Percentiles rank a stretch among this genome's conserved stretches.
Conservation (phyloP, 2,888 invertebrate genomes). For the Trachelus troglodyta region DNA sequence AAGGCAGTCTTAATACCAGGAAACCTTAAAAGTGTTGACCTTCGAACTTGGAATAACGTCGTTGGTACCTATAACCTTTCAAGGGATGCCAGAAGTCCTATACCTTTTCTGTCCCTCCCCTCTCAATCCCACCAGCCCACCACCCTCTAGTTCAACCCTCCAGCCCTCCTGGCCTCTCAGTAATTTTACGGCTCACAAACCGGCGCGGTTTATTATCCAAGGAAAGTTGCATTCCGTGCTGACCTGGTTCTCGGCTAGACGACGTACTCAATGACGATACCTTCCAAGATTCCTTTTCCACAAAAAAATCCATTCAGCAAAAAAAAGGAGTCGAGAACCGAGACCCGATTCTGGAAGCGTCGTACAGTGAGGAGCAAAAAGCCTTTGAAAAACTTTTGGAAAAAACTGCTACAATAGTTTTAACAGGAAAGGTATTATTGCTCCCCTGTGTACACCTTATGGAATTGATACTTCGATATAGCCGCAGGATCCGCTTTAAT, state of each 20-base stretch:
- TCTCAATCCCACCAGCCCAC: conserved; percentile 25
- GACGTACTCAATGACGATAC: neutral
- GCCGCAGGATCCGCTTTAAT: neutral
- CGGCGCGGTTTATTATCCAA: conserved; percentile 38
- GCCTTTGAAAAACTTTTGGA: no score
- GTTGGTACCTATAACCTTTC: no score
- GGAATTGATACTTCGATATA: neutral
- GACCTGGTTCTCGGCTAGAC: conserved; percentile 27
- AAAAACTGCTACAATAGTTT: no score
- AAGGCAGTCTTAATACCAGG: no score
- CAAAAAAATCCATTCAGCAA: neutral
- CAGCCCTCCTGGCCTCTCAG: conserved; percentile 30
- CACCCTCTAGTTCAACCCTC: conserved; percentile 7
- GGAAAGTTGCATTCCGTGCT: conserved; percentile 33
- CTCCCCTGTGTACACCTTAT: neutral
- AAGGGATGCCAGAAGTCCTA: neutral
- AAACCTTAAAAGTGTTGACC: no score
- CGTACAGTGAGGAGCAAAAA: neutral
- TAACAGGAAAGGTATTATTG: no score
- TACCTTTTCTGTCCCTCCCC: conserved; percentile 12
- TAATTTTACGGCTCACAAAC: conserved; percentile 43
- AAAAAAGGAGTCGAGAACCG: neutral
- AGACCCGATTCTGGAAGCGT: neutral
- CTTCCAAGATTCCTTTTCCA: neutral
- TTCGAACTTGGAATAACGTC: no score